These are phyloP conservation scores for Sabatieria punctata DNA, from an alignment of 2,888 invertebrate species.

Conservation along the genomic window DNA sequence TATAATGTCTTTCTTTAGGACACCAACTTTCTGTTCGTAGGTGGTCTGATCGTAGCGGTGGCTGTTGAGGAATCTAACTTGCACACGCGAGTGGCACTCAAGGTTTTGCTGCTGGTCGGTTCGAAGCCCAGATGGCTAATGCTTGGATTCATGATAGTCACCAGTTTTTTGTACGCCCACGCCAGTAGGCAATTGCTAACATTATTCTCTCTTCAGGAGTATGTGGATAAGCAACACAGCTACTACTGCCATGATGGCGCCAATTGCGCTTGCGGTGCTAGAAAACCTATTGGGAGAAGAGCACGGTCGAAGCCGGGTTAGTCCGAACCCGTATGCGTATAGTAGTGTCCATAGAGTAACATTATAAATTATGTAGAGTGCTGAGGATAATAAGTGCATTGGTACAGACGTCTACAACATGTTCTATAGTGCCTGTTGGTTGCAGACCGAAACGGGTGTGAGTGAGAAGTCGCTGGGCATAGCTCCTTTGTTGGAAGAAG, in stretches of 20 bases:
- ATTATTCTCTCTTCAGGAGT: not conserved
- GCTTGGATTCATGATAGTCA: not conserved
- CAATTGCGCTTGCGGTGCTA: not conserved
- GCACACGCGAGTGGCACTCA: not conserved
- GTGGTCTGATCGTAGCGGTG: not conserved
- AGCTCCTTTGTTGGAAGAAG: no score
- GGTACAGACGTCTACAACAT: no score
- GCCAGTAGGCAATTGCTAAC: not conserved
- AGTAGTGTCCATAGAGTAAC: no score
- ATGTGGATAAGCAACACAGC: constrained; percentile 1
- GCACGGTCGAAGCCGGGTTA: no score
- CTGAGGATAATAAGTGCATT: no score
- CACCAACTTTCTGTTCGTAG: constrained; percentile 1
- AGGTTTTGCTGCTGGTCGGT: not conserved
- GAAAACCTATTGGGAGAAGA: no score
- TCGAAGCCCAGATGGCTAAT: not conserved
- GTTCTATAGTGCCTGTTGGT: no score
- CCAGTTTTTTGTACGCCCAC: not conserved
- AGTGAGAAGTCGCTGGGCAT: no score
- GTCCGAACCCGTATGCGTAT: no score
- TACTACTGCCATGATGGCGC: not conserved
- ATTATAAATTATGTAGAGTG: no score
- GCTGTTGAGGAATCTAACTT: not conserved
- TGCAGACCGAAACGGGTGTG: no score
- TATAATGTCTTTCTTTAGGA: no score